Base-by-base conservation (phyloP, 2,113 vertebrate species). In the Octodon degus region DNA sequence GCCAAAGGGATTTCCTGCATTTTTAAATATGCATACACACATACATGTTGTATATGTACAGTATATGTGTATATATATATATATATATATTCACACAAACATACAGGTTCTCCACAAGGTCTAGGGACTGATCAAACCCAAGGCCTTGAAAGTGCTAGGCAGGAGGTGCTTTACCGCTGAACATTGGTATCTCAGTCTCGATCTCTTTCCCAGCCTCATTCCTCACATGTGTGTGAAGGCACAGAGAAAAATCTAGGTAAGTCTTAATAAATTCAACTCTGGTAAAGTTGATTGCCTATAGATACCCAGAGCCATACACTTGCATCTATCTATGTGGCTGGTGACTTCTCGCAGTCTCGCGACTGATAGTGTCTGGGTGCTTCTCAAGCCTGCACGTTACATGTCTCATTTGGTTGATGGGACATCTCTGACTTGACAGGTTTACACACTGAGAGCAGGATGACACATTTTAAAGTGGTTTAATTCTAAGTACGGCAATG, bases 401-500 rank as follows among this genome's bases (percentile, higher is more conserved):
- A 32, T 67, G 47, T 86, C 86, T 55, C 14, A 34, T 72, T 79
- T 77, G 32, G 53, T 40, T 91, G 84, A 79, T 34, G 86, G 90
- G 76, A 5, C 43, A 87, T 91, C 67, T 90, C 62, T 81, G 50
- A 72, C 34, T 34, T 93, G n/a, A 81, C 74, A 91, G 60, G 77
- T 87, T 92, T 84, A 65, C 92, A 40, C 80, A 14, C 16, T 76
- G 27, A 91, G 43, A 94, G 93, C 14, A 90, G 40, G 68, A 84
- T 85, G 58, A 50, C 65, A 25, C 25, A 5, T 91, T 58, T 86
- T 65, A 93, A 94, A 70, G 32, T 65, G 83, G 67, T 81, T 91
- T 91, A 74, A 92, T 74, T 95, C 91, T 86, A 84, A 97, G 92
- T 70, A 93, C 88, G 89, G 72, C 67, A 70, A 67, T 82, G 67